These are phyloP conservation scores for Rhabdornis inornatus DNA, from an alignment of 2,113 vertebrate genomes.

Conservation along the genomic window DNA sequence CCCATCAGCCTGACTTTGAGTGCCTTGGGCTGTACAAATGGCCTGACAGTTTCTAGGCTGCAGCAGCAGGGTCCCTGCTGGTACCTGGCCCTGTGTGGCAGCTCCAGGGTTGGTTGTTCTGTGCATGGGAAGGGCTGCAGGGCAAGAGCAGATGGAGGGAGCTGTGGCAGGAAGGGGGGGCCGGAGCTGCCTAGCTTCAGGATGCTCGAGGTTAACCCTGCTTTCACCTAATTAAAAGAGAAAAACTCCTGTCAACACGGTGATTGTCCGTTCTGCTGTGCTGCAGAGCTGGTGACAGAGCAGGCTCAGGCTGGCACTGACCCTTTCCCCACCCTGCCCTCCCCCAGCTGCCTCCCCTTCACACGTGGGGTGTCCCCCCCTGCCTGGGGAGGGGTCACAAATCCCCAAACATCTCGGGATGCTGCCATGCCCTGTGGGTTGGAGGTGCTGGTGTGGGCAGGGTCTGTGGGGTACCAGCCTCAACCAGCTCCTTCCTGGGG, in stretches of 20 bases:
- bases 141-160: neutral
- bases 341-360: neutral
- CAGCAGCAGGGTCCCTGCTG: neutral
- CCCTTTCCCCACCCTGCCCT: neutral
- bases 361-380: fast-evolving
- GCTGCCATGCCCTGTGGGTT: fast-evolving
- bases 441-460: neutral
- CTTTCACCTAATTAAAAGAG: neutral
- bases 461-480: neutral
- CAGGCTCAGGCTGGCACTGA: neutral
- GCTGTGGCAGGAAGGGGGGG: neutral
- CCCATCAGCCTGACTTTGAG: fast-evolving
- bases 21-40: neutral
- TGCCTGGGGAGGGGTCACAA: neutral
- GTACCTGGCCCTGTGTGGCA: neutral
- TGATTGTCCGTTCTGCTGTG: neutral
- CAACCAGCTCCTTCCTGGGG: neutral
- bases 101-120: neutral
- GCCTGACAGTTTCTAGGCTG: neutral
- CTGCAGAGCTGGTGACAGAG: neutral
- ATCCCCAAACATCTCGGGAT: neutral
- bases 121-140: fast-evolving
- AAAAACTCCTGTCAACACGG: neutral
- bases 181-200: neutral
- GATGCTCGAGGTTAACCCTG: neutral